Percentiles rank a stretch among this genome's conserved stretches.
These are phyloP conservation scores for Mythimna impura DNA, from an alignment of 2,888 invertebrate genomes.

Conservation along the genomic window DNA sequence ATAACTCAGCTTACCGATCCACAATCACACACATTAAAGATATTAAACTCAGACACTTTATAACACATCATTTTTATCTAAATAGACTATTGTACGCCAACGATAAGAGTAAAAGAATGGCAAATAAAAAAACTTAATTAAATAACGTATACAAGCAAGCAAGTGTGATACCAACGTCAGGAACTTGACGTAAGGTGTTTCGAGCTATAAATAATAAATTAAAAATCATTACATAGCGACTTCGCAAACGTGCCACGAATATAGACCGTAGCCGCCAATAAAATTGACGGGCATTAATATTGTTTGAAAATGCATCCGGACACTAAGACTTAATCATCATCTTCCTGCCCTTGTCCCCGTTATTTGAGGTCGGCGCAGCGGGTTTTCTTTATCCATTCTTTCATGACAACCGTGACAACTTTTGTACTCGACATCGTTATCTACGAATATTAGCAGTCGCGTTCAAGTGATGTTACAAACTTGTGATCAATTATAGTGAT, in stretches of 20 bases:
- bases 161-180: conserved; percentile 3
- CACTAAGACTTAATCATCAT: neutral
- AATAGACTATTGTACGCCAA: conserved; percentile 46
- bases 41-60: conserved; percentile 20
- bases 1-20: neutral
- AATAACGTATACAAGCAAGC: conserved; percentile 19
- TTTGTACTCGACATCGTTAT: neutral
- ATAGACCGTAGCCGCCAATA: neutral
- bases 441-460: too few relatives aligned
- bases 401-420: neutral
- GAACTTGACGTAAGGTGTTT: neutral
- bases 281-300: neutral
- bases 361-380: neutral
- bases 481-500: neutral
- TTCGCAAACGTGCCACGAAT: neutral
- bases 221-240: neutral
- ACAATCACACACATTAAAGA: neutral
- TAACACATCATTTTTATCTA: conserved; percentile 32
- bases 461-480: neutral
- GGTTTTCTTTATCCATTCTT: neutral
- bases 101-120: conserved; percentile 43
- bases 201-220: neutral
- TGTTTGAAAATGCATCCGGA: neutral
- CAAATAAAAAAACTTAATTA: conserved; percentile 33
- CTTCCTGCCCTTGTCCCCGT: neutral